Evolutionary conservation across 2,113 vertebrate species (phyloP), one percentile per base, ranked within the genome.

Genomic region (Hippopotamus amphibius): DNA sequence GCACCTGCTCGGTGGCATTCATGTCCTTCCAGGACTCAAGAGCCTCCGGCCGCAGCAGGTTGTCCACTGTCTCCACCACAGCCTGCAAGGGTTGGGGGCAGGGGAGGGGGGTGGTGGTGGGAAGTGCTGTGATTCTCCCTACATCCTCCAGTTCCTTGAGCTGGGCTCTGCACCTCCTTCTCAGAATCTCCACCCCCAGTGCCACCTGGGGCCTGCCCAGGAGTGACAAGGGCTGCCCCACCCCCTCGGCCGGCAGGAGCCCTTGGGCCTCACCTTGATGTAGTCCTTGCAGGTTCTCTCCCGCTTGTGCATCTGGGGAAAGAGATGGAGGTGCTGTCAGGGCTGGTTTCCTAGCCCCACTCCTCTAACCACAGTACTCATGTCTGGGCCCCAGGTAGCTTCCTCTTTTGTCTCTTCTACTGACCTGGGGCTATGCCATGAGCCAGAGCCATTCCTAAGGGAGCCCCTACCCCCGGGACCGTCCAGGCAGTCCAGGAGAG

Each of bases 1-100:
- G 99, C 8, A 99, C 99, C 97, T 99, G 99, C 98, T 99, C 99
- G 0, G 99, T 99, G 95, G 98, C 99, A 82, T 99, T 99, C 99
- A 99, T 99, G 98, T 99, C 99, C 97, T 99, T 99, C 99, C 99
- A 99, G 0, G 99, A 99, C 90, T 99, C 99, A 48, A 99, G 98
- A 0, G 99, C 99, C 87, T 99, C 99, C 0, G 98, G 98, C 11
- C 99, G 99, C 92, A 99, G 98, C 46, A 99, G 98, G 97, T 99
- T 99, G 98, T 99, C 99, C 96, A 99, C 99, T 0, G 99, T 99
- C 97, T 99, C 99, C 83, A 99, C 99, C 97, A 99, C 99, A 24
- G 99, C 99, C 99, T 99, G 97, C 6, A 21, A 11, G 7, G 59
- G 41, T 2, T 13, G 37, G 33, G 5, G 17, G 2, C 2, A n/a